A percentile compares a stretch with the other conserved stretches of the same genome.
phyloP scores from a whole-genome alignment of 2,113 vertebrate species.

The Salvator merianae region DNA sequence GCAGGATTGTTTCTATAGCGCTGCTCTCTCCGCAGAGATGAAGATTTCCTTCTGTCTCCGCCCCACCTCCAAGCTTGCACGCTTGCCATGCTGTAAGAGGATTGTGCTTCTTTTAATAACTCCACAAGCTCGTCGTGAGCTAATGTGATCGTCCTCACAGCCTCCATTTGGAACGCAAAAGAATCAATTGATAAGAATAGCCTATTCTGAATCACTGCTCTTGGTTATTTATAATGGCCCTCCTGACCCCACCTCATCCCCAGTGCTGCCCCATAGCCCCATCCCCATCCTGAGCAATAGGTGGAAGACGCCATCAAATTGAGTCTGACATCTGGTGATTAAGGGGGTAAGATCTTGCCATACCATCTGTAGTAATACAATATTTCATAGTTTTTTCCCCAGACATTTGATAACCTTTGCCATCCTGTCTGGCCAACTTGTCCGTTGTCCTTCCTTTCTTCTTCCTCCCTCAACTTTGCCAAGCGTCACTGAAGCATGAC shows the following conservation, averaged over 20 bases:
- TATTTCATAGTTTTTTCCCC: too few species aligned
- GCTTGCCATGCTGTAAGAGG: constrained; percentile 77
- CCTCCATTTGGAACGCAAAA: neutral
- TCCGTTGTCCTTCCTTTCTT: too few species aligned
- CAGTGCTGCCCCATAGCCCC: neutral
- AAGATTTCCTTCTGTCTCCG: constrained; percentile 26
- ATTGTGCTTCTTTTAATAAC: constrained; percentile 88
- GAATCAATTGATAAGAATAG: neutral
- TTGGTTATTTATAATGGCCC: neutral
- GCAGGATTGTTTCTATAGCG: neutral
- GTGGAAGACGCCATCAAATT: too few species aligned
- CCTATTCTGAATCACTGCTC: neutral
- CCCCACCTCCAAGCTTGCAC: constrained; percentile 33
- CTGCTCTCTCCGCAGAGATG: neutral
- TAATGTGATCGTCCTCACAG: constrained; percentile 31
- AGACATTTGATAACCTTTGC: too few species aligned
- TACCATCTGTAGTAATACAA: too few species aligned
- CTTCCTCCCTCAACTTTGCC: too few species aligned
- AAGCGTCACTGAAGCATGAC: too few species aligned
- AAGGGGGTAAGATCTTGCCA: too few species aligned
- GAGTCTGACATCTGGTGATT: too few species aligned
- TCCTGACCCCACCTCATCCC: neutral
- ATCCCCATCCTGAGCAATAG: neutral
- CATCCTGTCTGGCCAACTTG: too few species aligned
- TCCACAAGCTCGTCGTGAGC: constrained; percentile 58